phyloP scores from a whole-genome alignment of 30 jellyfish, hydroid and myxozoan species.

The Chironex yamaguchii region DNA sequence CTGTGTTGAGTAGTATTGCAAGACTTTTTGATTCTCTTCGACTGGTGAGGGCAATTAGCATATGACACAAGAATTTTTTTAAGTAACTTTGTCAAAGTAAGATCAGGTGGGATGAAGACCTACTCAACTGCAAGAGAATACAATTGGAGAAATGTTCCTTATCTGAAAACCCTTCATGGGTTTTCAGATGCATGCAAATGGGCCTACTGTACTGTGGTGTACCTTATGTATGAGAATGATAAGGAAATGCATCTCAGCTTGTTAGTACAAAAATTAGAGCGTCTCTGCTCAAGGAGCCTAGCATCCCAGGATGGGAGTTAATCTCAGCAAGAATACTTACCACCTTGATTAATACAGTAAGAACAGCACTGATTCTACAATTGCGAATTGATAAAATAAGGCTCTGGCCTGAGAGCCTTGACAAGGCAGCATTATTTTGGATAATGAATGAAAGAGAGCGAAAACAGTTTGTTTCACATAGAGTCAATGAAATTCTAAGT shows the following conservation, averaged over 20 bases:
- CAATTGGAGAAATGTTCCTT: too few species aligned
- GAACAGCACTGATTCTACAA: neutral
- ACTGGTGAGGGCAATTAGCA: too few species aligned
- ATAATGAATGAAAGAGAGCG: neutral
- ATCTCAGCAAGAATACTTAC: neutral
- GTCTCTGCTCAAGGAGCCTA: neutral
- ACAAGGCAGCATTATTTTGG: conserved; percentile 13
- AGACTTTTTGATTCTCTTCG: too few species aligned
- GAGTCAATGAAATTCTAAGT: conserved; percentile 8
- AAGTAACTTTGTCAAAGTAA: too few species aligned
- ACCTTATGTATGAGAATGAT: neutral
- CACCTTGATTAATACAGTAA: neutral
- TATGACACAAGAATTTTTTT: too few species aligned
- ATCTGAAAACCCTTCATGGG: too few species aligned
- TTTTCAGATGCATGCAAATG: neutral
- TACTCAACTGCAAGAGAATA: too few species aligned
- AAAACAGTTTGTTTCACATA: conserved; percentile 1
- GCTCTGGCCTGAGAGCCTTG: too few species aligned
- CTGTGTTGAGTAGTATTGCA: too few species aligned
- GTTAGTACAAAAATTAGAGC: neutral
- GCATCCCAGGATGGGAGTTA: neutral
- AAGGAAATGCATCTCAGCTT: neutral
- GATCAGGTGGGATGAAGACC: too few species aligned
- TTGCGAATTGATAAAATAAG: neutral
- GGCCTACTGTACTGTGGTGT: conserved; percentile 4